Base-by-base conservation (phyloP, 2,797 vertebrate genomes). In the Lemur catta region DNA sequence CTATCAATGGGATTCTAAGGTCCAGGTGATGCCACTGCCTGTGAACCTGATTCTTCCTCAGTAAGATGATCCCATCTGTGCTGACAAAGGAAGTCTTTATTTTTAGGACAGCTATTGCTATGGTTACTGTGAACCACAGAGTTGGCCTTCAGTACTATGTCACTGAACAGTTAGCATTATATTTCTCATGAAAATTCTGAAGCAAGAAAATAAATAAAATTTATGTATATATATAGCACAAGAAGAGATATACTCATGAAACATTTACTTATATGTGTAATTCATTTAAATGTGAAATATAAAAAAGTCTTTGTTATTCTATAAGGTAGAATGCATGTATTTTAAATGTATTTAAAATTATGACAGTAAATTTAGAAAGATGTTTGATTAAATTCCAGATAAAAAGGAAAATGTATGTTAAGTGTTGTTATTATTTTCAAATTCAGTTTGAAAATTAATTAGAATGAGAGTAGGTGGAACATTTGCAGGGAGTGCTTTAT, bases 21-120 rank as follows among this genome's bases (percentile, higher is more conserved):
- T 86, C 84, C 71, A 91, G 80, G 91, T 96, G 85, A 90, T 48
- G 59, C 46, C 75, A 46, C 67, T 91, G 89, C 84, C 87, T 81
- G 30, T 57, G 72, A 97, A 95, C 80, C 41, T 72, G 46, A 78
- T 84, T 91, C 95, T 85, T 96, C 65, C 75, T 91, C 57, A 75
- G 55, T 94, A 87, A 91, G 93, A 89, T 92, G 92, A 92, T 76
- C 48, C 63, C 79, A 90, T 43, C 52, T 79, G 38, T 81, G 35
- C 95, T 95, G 86, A 91, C 65, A 95, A 59, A 97, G 81, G 48
- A 18, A 52, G 9, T 87, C 15, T 95, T 96, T 96, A 94, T 85
- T 95, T 61, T 92, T 94, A 96, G 95, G 72, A 93, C 35, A 71
- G 65, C 63, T 50, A 89, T 97, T 98, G 96, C 97, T 95, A 95